Conservation (phyloP, 2,888 invertebrate species). For the Ophion ventricosus region DNA sequence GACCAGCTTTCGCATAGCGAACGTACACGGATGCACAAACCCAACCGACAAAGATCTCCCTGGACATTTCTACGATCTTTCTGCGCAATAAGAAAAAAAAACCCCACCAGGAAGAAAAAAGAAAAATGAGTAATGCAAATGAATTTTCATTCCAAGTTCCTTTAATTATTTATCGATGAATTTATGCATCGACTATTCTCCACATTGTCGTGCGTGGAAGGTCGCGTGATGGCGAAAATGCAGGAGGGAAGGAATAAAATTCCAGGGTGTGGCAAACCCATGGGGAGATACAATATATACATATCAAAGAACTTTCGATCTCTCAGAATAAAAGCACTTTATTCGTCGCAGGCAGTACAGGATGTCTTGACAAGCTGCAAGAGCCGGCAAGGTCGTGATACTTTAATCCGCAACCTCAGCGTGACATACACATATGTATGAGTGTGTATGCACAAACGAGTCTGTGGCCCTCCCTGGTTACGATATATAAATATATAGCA, state of each 20-base stretch:
- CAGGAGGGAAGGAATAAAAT: slow-evolving; percentile 75
- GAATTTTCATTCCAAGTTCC: slow-evolving; percentile 8
- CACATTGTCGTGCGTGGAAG: slow-evolving; percentile 49
- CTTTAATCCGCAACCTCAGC: slow-evolving; percentile 20
- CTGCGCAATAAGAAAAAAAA: background rate
- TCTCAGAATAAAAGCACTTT: slow-evolving; percentile 63
- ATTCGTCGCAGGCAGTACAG: slow-evolving; percentile 54
- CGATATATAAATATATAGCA: background rate
- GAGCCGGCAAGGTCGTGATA: slow-evolving; percentile 58
- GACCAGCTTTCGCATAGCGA: background rate
- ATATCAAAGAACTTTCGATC: slow-evolving; percentile 59
- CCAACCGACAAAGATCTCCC: background rate
- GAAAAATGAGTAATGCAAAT: slow-evolving; percentile 24
- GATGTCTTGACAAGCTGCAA: slow-evolving; percentile 56
- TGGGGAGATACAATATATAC: slow-evolving; percentile 64
- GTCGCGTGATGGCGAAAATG: slow-evolving; percentile 46
- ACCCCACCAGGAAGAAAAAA: background rate
- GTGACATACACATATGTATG: slow-evolving; percentile 6
- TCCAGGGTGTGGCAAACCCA: slow-evolving; percentile 79
- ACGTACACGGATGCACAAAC: background rate
- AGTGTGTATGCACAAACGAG: background rate
- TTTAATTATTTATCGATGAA: slow-evolving; percentile 17
- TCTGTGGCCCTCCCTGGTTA: slow-evolving; percentile 24
- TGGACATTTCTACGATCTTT: background rate
- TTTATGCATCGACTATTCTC: slow-evolving; percentile 9